phyloP scores from a whole-genome alignment of 1,140 invertebrate species.

The Drosophila insularis region DNA sequence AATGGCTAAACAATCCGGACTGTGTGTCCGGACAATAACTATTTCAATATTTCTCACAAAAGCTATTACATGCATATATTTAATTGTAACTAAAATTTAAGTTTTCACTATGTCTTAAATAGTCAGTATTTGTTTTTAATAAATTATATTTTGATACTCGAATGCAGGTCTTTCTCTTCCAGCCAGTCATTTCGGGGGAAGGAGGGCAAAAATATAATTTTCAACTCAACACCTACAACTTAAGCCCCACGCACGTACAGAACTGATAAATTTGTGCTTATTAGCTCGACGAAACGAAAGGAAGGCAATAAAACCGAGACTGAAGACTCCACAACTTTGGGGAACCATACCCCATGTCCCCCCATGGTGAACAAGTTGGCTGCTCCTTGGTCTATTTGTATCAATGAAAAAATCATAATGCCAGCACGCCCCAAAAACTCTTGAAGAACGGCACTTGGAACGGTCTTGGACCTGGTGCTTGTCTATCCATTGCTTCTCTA shows the following conservation, averaged over 20 bases:
- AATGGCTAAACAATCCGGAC: not conserved
- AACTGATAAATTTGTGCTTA: constrained; percentile 74
- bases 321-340: constrained; percentile 1
- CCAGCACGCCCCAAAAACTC: constrained; percentile 58
- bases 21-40: not conserved
- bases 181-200: not conserved
- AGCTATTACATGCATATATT: no score
- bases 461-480: constrained; percentile 18
- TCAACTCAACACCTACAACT: constrained; percentile 50
- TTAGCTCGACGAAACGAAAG: no score
- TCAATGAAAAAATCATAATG: constrained; percentile 80
- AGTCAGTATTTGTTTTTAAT: constrained; percentile 41
- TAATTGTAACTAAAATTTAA: no score
- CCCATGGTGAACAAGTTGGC: constrained; percentile 1
- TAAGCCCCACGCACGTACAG: constrained; percentile 63
- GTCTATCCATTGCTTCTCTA: not conserved
- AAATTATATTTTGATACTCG: constrained; percentile 45
- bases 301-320: constrained; percentile 57
- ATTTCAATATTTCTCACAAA: constrained; percentile 3
- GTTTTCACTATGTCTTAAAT: not conserved
- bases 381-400: constrained; percentile 59
- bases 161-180: not conserved
- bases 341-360: no score
- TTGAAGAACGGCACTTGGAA: constrained; percentile 28
- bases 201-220: not conserved